phyloP scores from a whole-genome alignment of 2,888 invertebrate genomes.

The Norana najaformis region DNA sequence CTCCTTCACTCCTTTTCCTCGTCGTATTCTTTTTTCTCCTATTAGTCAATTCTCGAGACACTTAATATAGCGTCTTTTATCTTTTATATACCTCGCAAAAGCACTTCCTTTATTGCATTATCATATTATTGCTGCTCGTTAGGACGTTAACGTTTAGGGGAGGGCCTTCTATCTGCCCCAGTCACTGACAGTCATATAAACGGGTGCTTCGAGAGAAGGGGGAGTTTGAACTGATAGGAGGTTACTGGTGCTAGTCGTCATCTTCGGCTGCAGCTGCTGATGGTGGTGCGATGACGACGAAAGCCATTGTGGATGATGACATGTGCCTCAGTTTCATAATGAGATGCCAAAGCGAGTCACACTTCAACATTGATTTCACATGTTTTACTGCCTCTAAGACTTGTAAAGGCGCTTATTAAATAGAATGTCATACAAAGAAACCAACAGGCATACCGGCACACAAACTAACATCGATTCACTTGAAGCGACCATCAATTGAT shows the following conservation, averaged over 20 bases:
- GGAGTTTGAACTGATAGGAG: neutral
- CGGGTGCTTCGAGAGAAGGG: neutral
- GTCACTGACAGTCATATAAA: neutral
- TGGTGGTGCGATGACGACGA: no score
- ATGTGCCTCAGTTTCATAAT: neutral
- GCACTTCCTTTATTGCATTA: neutral
- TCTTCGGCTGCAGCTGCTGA: no score
- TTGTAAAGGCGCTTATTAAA: no score
- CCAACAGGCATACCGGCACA: no score
- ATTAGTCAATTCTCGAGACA: neutral
- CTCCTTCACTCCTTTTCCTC: neutral
- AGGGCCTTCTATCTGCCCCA: neutral
- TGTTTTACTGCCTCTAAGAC: no score
- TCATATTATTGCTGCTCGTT: no score
- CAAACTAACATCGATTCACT: no score
- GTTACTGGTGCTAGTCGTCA: neutral
- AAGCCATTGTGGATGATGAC: neutral
- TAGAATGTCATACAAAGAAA: no score
- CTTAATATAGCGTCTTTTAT: neutral
- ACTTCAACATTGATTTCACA: no score
- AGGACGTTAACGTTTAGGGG: no score
- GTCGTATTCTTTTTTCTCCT: neutral
- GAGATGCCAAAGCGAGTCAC: neutral
- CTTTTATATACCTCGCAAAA: neutral
- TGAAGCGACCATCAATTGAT: no score